Evolutionary conservation across 2,888 invertebrate species (phyloP).

Genomic region (Scaptomyza caliginosa): DNA sequence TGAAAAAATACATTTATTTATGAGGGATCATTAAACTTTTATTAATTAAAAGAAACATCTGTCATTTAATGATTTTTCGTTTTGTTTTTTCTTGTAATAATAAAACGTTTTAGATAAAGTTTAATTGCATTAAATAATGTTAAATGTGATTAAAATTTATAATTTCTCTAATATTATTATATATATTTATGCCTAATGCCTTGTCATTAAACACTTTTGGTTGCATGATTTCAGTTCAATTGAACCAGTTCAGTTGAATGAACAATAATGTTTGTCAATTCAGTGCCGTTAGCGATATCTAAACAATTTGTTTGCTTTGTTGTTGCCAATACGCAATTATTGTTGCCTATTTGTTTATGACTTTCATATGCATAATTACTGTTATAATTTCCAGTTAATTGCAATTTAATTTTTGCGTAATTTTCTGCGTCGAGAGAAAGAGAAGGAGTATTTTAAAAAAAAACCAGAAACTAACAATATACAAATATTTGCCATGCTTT

Average conservation of each 20-base stretch:
- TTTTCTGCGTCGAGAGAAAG: constrained; percentile 35
- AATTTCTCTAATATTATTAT: background rate
- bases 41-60: constrained; percentile 22
- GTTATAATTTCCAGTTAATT: constrained; percentile 73
- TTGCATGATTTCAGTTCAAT: background rate
- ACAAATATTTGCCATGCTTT: constrained; percentile 45
- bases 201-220: too few relatives aligned
- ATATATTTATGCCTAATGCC: background rate
- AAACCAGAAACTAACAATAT: constrained; percentile 19
- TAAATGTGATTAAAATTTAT: background rate
- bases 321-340: constrained; percentile 45
- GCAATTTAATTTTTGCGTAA: constrained; percentile 67
- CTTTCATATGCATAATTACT: constrained; percentile 69
- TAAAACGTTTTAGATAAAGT: background rate
- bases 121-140: background rate
- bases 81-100: background rate
- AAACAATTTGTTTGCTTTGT: constrained; percentile 22
- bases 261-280: constrained; percentile 7
- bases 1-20: background rate
- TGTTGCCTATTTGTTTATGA: constrained; percentile 61
- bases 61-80: constrained; percentile 1
- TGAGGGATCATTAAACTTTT: constrained; percentile 24
- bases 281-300: constrained; percentile 1
- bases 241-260: constrained; percentile 19
- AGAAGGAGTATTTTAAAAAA: background rate